A percentile compares a stretch with the other conserved stretches of the same genome.
Conservation (phyloP, 2,797 vertebrate species). For the Cyprinodon diabolis region DNA sequence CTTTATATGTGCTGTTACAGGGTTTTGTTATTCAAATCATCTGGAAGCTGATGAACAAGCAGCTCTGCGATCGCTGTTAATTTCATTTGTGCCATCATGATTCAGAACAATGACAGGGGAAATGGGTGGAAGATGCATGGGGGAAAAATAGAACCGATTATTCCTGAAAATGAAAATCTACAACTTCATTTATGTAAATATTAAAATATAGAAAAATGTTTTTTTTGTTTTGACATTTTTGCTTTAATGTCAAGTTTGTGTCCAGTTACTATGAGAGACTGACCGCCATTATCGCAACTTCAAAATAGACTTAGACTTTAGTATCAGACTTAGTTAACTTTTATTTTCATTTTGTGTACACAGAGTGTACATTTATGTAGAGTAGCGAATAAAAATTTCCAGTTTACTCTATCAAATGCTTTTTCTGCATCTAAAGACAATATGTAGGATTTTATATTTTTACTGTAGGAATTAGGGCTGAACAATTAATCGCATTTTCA, state of each 20-base stretch:
- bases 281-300: neutral
- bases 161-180: constrained; percentile 17
- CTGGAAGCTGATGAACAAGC: constrained; percentile 80
- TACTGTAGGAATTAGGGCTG: no score
- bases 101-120: constrained; percentile 52
- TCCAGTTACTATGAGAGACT: neutral
- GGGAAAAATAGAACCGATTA: constrained; percentile 7
- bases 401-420: no score
- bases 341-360: no score
- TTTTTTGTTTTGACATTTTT: neutral
- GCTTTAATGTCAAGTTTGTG: neutral
- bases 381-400: no score
- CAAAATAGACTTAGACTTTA: neutral
- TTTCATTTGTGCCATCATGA: constrained; percentile 69
- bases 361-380: no score
- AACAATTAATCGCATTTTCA: no score
- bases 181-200: neutral
- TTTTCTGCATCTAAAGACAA: no score
- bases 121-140: constrained; percentile 25
- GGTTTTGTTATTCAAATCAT: constrained; percentile 80
- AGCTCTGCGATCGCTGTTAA: constrained; percentile 73
- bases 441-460: no score
- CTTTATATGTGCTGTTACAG: constrained; percentile 56
- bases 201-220: neutral
- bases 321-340: no score